These are phyloP conservation scores for Taenaris catops DNA, from an alignment of 2,888 invertebrate species.

Conservation along the genomic window DNA sequence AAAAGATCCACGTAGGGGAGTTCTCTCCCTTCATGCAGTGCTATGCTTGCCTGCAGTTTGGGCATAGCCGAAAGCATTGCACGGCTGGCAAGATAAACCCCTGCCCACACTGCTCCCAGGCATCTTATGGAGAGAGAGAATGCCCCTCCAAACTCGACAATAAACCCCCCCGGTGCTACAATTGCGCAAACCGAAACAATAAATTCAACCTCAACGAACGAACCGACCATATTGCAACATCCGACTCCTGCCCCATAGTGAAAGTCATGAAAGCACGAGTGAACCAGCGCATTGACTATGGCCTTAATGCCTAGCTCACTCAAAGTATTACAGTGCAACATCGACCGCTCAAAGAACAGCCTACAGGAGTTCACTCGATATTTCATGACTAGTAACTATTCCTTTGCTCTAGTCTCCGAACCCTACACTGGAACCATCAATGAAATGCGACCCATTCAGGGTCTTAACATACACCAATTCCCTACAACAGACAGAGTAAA, in stretches of 20 bases:
- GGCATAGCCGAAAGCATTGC: constrained; percentile 4
- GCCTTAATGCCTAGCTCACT: too few relatives aligned
- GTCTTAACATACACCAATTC: constrained; percentile 13
- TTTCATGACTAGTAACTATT: constrained; percentile 1
- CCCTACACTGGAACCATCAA: constrained; percentile 12
- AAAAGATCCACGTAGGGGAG: constrained; percentile 5
- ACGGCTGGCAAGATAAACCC: neutral
- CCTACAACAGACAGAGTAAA: neutral
- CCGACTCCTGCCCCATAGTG: neutral
- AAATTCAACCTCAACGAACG: neutral
- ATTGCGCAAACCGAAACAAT: neutral
- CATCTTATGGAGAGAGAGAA: neutral
- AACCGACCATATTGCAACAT: neutral
- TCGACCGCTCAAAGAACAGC: neutral
- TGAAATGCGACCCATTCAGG: constrained; percentile 9
- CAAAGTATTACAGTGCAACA: neutral
- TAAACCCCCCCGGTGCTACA: too few relatives aligned
- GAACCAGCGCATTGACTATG: neutral
- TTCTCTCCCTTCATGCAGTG: constrained; percentile 12
- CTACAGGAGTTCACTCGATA: neutral
- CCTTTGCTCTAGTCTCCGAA: constrained; percentile 13
- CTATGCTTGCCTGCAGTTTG: constrained; percentile 11
- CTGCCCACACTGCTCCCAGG: constrained; percentile 1
- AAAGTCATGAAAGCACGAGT: neutral
- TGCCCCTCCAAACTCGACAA: too few relatives aligned